These are phyloP conservation scores for Tolmerus cingulatus DNA, from an alignment of 2,888 invertebrate genomes.

Conservation along the genomic window DNA sequence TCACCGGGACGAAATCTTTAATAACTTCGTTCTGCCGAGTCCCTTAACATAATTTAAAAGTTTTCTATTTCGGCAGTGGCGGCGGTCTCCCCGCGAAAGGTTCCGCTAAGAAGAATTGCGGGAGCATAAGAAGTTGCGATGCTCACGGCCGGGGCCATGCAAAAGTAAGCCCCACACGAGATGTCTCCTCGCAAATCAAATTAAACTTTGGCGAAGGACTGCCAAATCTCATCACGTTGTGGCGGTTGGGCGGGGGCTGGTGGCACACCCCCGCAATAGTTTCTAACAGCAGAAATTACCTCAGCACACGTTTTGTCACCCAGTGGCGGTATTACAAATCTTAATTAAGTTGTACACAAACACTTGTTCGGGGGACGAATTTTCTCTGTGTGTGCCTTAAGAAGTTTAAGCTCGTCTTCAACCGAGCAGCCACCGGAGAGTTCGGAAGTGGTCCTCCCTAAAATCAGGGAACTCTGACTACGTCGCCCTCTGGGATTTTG, in stretches of 20 bases:
- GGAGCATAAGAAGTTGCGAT: slow-evolving; percentile 1
- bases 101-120: not conserved
- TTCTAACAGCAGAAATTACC: slow-evolving; percentile 35
- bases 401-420: not conserved
- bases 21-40: slow-evolving; percentile 3
- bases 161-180: not conserved
- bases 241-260: not conserved
- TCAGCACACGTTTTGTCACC: slow-evolving; percentile 48
- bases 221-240: slow-evolving; percentile 10
- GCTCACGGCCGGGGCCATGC: not conserved
- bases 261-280: not conserved
- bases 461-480: slow-evolving; percentile 11
- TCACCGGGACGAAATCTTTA: not conserved
- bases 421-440: not conserved
- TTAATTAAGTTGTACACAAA: slow-evolving; percentile 52
- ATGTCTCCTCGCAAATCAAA: slow-evolving; percentile 27
- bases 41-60: slow-evolving; percentile 30
- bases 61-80: not conserved
- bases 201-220: slow-evolving; percentile 30
- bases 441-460: not conserved
- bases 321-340: slow-evolving; percentile 52
- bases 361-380: slow-evolving; percentile 44
- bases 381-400: slow-evolving; percentile 3
- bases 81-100: not conserved
- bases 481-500: slow-evolving; percentile 19